Evolutionary conservation across 2,888 invertebrate genomes (phyloP).

Genomic region (Drepana falcataria): DNA sequence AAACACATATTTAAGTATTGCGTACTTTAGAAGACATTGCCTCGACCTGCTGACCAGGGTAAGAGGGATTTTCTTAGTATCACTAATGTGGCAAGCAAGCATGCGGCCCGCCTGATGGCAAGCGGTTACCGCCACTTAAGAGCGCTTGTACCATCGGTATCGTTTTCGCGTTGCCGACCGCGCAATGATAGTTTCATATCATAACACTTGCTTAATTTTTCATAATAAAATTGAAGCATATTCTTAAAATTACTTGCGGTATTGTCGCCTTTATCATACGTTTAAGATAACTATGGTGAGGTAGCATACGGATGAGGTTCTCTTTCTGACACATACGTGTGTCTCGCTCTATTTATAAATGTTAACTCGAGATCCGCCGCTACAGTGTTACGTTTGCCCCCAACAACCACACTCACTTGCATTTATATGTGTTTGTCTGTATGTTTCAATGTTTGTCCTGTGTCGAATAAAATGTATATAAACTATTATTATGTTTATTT

Average conservation of each 20-base stretch:
- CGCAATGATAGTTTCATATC: conserved; percentile 2
- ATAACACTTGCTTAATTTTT: conserved; percentile 11
- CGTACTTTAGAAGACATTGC: conserved; percentile 13
- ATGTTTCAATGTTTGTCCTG: conserved; percentile 30
- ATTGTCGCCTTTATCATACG: conserved; percentile 46
- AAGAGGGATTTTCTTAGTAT: not conserved
- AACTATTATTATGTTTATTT: conserved; percentile 13
- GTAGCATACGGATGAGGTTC: not conserved
- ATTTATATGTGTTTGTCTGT: conserved; percentile 48
- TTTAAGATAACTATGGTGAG: conserved; percentile 56
- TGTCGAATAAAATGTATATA: conserved; percentile 22
- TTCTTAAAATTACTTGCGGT: conserved; percentile 32
- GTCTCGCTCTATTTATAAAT: no score
- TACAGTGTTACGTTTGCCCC: conserved; percentile 51
- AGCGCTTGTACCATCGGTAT: no score
- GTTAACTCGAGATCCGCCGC: conserved; percentile 28
- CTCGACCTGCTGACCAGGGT: conserved; percentile 45
- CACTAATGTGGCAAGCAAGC: no score
- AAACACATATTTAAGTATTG: conserved; percentile 8
- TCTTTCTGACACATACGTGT: no score
- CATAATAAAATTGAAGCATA: conserved; percentile 10
- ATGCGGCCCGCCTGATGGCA: no score
- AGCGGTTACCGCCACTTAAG: no score
- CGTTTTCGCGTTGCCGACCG: no score
- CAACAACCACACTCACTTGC: conserved; percentile 76